Percentiles rank a stretch among this genome's conserved stretches.
Evolutionary conservation across 2,113 vertebrate genomes (phyloP).

Genomic region (Capra hircus): DNA sequence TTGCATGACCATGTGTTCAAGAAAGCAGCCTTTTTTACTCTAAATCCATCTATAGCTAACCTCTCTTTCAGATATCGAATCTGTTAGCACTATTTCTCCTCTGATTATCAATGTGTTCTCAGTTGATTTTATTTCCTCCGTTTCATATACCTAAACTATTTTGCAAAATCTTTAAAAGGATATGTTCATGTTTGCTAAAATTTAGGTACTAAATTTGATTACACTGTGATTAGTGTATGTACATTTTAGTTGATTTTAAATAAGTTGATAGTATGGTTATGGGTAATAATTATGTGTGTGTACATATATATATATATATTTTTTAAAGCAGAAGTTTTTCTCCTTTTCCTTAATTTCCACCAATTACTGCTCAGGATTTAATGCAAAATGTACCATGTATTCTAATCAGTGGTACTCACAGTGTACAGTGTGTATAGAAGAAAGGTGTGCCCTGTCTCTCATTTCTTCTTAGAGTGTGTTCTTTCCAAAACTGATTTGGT

Average conservation of each 20-base stretch:
- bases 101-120: not conserved
- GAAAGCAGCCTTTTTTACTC: not conserved
- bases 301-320: not conserved
- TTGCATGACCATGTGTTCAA: not conserved
- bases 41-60: not conserved
- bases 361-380: not conserved
- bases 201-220: not conserved
- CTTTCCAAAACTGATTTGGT: not conserved
- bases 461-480: not conserved
- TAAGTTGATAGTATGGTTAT: not conserved
- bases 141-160: not conserved
- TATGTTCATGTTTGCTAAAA: not conserved
- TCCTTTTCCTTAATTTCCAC: not conserved
- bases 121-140: not conserved
- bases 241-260: slow-evolving; percentile 15
- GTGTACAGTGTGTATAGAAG: not conserved
- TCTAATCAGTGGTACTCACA: not conserved
- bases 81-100: not conserved
- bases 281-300: not conserved
- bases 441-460: not conserved
- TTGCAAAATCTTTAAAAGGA: not conserved
- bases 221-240: not conserved
- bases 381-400: not conserved
- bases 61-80: not conserved
- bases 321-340: not conserved